Percentiles rank a stretch among this genome's conserved stretches.
Conservation (phyloP, 2,797 vertebrate genomes). For the Squalus acanthias region DNA sequence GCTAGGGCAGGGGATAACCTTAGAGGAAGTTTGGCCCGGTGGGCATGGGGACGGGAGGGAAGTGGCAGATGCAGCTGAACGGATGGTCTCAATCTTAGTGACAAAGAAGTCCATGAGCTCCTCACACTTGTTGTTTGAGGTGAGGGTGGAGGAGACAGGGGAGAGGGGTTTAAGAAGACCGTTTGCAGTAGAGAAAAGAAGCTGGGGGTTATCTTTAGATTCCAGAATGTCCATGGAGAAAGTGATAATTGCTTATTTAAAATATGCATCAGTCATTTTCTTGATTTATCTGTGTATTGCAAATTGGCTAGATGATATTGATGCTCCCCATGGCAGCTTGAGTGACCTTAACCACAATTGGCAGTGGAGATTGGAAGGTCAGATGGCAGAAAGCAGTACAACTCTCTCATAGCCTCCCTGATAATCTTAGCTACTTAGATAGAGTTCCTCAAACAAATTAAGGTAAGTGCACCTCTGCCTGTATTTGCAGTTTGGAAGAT, state of each 20-base stretch:
- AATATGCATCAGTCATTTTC: background rate
- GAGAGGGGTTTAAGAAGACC: no score
- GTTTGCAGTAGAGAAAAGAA: no score
- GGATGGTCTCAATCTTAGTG: no score
- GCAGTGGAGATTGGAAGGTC: background rate
- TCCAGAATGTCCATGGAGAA: background rate
- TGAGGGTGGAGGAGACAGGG: no score
- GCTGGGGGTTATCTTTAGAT: no score
- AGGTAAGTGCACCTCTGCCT: background rate
- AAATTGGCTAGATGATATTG: background rate
- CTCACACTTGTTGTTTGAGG: no score
- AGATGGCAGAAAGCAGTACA: background rate
- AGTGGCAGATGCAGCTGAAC: no score
- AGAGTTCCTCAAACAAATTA: background rate
- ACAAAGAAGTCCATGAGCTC: no score
- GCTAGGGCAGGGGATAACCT: no score
- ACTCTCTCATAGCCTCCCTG: background rate
- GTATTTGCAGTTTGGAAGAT: background rate
- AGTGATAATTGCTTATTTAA: background rate
- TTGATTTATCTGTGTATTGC: background rate
- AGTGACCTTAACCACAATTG: background rate
- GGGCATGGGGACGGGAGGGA: no score
- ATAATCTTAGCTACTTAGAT: background rate
- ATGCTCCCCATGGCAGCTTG: background rate
- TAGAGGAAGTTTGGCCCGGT: no score